Percentiles rank a stretch among this genome's conserved stretches.
phyloP scores from a whole-genome alignment of 1,140 invertebrate genomes.

The Aricia agestis region DNA sequence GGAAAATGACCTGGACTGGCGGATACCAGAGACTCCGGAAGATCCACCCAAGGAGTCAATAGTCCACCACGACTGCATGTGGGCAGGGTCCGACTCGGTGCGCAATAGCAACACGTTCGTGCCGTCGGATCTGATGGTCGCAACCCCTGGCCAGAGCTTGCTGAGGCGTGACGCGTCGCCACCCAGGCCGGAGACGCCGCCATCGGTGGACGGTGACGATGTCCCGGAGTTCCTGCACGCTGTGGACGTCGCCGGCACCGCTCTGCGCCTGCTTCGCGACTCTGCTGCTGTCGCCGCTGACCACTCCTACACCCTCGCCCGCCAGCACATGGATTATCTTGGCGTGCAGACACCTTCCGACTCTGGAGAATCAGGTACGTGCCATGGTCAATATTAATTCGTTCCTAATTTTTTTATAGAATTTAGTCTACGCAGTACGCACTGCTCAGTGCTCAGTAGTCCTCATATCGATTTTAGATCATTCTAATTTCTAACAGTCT shows the following conservation, averaged over 20 bases:
- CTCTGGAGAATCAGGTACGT: conserved; percentile 84
- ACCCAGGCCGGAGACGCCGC: conserved; percentile 54
- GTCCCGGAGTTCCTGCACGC: conserved; percentile 65
- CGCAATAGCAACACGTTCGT: conserved; percentile 60
- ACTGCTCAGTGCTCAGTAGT: too few relatives aligned
- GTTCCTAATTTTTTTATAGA: neutral
- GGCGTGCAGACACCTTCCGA: conserved; percentile 90
- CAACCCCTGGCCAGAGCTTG: conserved; percentile 55
- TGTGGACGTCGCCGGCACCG: conserved; percentile 61
- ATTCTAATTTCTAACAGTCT: too few relatives aligned
- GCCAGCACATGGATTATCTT: conserved; percentile 78
- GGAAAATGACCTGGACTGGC: conserved; percentile 59
- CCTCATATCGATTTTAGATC: too few relatives aligned
- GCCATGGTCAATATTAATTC: neutral
- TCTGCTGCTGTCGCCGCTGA: conserved; percentile 75
- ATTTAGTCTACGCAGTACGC: neutral
- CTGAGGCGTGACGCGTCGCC: conserved; percentile 53
- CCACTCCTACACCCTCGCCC: conserved; percentile 83
- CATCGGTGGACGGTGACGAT: conserved; percentile 65
- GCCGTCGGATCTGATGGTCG: conserved; percentile 45
- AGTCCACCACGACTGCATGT: conserved; percentile 73
- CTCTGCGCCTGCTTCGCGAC: conserved; percentile 55
- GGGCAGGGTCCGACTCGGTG: conserved; percentile 64
- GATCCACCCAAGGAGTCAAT: conserved; percentile 61
- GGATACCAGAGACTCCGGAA: conserved; percentile 49